These are phyloP conservation scores for Recurvirostra avosetta DNA, from an alignment of 2,113 vertebrate genomes.

Conservation along the genomic window DNA sequence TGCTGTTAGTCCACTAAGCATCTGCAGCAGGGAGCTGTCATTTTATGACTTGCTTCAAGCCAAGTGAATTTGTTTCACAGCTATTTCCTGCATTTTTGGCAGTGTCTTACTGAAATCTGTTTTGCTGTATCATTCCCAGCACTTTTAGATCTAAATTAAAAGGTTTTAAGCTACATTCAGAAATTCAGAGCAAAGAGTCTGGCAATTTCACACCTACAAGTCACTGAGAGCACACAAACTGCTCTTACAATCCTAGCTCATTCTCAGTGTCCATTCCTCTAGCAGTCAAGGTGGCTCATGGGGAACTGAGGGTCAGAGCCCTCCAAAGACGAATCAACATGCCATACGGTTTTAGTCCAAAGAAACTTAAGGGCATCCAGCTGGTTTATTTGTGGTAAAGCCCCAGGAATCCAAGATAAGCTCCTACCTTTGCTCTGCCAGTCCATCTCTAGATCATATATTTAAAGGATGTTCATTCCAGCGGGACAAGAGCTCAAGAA, in stretches of 20 bases:
- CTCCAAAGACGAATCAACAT: accelerated
- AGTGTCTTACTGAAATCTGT: constrained; percentile 24
- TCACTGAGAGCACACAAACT: background rate
- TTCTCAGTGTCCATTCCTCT: background rate
- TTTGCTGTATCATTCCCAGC: background rate
- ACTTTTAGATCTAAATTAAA: background rate
- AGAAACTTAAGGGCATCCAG: background rate
- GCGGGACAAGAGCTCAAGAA: background rate
- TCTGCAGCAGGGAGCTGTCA: constrained; percentile 53
- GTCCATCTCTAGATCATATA: background rate
- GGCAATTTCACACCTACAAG: background rate
- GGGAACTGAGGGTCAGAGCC: background rate
- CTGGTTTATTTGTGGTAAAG: background rate
- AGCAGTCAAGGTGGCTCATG: background rate
- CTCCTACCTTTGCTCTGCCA: background rate
- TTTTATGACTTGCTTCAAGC: background rate
- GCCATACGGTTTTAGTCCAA: background rate
- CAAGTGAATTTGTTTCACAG: constrained; percentile 61
- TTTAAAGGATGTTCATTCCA: background rate
- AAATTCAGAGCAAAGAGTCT: constrained; percentile 1
- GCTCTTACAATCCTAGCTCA: background rate
- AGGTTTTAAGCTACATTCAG: constrained; percentile 6
- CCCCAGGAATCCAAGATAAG: background rate
- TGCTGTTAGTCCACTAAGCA: constrained; percentile 44
- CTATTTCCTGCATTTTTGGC: constrained; percentile 5